These are phyloP conservation scores for Pedionomus torquatus DNA, from an alignment of 2,113 vertebrate genomes.

Conservation along the genomic window DNA sequence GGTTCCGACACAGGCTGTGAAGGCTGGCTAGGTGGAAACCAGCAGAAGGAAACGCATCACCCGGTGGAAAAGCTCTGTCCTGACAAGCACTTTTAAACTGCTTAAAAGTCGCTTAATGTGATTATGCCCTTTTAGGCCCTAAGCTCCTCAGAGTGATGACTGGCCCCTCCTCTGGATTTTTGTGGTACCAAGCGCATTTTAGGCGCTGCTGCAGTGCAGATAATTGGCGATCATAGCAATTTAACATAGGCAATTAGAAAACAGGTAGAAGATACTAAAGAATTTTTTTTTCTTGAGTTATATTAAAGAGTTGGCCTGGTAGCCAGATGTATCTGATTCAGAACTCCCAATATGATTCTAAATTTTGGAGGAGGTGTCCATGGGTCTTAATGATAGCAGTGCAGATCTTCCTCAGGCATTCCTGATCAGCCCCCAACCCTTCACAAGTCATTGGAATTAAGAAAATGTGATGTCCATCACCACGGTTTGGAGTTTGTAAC, in stretches of 20 bases:
- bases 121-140: conserved; percentile 36
- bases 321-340: background rate
- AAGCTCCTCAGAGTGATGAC: conserved; percentile 23
- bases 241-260: background rate
- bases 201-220: background rate
- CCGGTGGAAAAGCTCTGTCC: background rate
- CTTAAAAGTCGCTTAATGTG: conserved; percentile 1
- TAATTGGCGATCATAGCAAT: background rate
- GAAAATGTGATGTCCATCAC: background rate
- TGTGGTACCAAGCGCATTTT: background rate
- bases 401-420: background rate
- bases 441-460: background rate
- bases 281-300: background rate
- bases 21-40: background rate
- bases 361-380: background rate
- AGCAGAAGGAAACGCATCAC: background rate
- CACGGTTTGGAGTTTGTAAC: background rate
- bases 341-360: background rate
- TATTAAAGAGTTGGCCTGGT: background rate
- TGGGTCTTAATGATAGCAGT: background rate
- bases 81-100: conserved; percentile 52
- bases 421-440: background rate
- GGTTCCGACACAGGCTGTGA: background rate
- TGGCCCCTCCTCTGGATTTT: background rate
- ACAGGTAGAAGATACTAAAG: background rate